Percentiles rank a stretch among this genome's conserved stretches.
phyloP scores from a whole-genome alignment of 2,888 invertebrate species.

The Neoascia interrupta region DNA sequence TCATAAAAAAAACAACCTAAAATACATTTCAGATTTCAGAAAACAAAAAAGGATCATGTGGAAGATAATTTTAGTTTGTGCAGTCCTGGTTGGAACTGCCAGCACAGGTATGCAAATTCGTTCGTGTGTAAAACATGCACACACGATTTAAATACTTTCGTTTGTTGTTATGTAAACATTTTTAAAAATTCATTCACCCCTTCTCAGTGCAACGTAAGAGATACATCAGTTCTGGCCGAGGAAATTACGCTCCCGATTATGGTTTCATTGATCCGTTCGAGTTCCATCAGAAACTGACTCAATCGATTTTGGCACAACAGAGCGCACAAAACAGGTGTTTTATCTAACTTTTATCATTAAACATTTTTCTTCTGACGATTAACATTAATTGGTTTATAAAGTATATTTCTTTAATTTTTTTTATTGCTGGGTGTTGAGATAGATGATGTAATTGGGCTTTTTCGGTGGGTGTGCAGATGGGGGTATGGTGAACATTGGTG shows the following conservation, averaged over 20 bases:
- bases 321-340: slow-evolving; percentile 75
- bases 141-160: no score
- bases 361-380: slow-evolving; percentile 14
- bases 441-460: slow-evolving; percentile 26
- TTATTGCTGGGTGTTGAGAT: neutral
- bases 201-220: slow-evolving; percentile 47
- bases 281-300: slow-evolving; percentile 77
- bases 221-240: slow-evolving; percentile 36
- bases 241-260: slow-evolving; percentile 72
- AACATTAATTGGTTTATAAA: slow-evolving; percentile 24
- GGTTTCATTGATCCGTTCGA: slow-evolving; percentile 76
- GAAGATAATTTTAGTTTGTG: slow-evolving; percentile 74
- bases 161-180: no score
- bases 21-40: slow-evolving; percentile 29
- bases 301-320: slow-evolving; percentile 75
- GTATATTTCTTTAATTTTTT: neutral
- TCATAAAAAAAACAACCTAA: neutral
- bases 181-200: neutral
- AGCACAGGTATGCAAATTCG: slow-evolving; percentile 74
- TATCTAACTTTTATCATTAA: slow-evolving; percentile 17
- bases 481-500: slow-evolving; percentile 19
- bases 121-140: no score
- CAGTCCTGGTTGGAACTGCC: slow-evolving; percentile 72
- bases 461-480: no score
- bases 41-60: slow-evolving; percentile 72